Evolutionary conservation across 2,888 invertebrate species (phyloP), one percentile per base, ranked within the genome.

Genomic region (Rhogogaster chlorosoma): DNA sequence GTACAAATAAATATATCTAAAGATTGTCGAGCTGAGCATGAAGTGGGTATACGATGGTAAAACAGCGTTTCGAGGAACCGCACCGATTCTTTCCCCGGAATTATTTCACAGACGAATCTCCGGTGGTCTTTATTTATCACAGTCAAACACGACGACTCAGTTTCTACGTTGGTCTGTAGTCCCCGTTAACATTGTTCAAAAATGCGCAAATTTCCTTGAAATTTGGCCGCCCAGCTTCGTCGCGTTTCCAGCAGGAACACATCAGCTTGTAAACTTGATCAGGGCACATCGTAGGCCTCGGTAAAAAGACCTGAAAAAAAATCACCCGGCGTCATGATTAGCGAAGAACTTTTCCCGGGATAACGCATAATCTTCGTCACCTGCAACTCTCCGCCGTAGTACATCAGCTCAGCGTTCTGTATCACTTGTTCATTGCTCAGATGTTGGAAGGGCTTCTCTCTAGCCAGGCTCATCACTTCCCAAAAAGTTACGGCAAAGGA

Each of bases 221-320:
- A 26, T 95, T 95, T 67, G 96, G 96, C 88, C 96, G 93, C 83
- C 94, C 93, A 57, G 93, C 92, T 88, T 95, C 95, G 90, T 95
- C 95, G 88, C 95, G 93, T 89, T 94, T 94, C 96, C 96, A 96
- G 91, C 96, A 97, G 89, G 95, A 95, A 90, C 95, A 95, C 96
- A 97, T 96, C 87, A 97, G 94, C 88, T 96, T 95, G 94, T 97
- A 97, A 77, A 97, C 95, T 89, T 96, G 96, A 26, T 95, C 94
- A 18, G 97, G 96, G 93, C 97, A 97, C 86, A 97, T 95, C 83
- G 95, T 95, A 67, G 97, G 97, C 89, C 96, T 95, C 89, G 97
- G 97, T 94, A 97, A 95, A 88, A 96, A 93, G 80, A 94, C 93
- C 94, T 94, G 87, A 84, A 89, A 84, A 77, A 84, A 73, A 22